Evolutionary conservation across 2,113 vertebrate species (phyloP), one percentile per base, ranked within the genome.

Genomic region (Otocyon megalotis): DNA sequence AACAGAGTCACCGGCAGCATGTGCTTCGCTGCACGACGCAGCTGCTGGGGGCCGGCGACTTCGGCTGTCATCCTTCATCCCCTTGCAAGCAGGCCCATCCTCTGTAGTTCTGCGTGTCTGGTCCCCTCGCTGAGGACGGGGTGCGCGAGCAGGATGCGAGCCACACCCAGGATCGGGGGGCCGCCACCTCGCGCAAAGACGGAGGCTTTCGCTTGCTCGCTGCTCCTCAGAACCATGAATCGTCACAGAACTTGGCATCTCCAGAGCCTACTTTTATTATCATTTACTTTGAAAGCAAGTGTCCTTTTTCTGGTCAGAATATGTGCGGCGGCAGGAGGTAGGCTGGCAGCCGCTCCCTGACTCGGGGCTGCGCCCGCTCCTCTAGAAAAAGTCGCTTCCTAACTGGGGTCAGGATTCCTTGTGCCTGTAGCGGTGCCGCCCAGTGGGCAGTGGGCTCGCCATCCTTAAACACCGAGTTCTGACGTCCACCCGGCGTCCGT

Each of bases 401-500:
- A 30, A 16, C 43, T 10, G 26, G 43, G 26, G 14, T 48, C 43
- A 16, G 15, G 74, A 15, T 7, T 48, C 74, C 43, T 14, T 16
- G 74, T 2, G 72, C 43, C 26, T 0, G 1, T 43, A 26, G 26
- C 43, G 1, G 24, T 17, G 14, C 4, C 3, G 3, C 43, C 26
- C 24, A 30, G 74, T 8, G 26, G 14, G 2, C 43, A 43, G 74
- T 8, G 15, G 9, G 8, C 43, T 77, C 43, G 2, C 43, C 5
- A 6, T 16, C 69, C 72, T 22, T 14, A 48, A 54, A 20, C 67
- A 6, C 5, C 3, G 43, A 50, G 43, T 15, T 0, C 3, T 10
- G 0, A 17, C 43, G 0, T 9, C 67, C 1, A 26, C 43, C 2
- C 0, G 74, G 43, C 3, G 8, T 19, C 67, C 67, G 0, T 1